phyloP scores from a whole-genome alignment of 2,797 vertebrate genomes.

The Heliangelus exortis region DNA sequence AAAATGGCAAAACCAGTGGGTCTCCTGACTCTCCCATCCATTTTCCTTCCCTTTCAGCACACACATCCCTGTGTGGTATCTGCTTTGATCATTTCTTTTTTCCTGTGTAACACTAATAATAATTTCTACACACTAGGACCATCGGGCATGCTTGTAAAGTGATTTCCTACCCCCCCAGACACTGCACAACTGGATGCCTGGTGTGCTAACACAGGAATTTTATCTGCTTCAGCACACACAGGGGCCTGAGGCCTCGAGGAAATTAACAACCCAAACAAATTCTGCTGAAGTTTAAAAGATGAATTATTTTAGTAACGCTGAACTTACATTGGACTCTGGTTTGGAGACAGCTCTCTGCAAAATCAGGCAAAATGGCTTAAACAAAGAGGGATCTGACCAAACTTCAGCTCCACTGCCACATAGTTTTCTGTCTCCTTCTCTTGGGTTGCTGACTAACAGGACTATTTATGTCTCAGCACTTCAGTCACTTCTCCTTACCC shows the following conservation, averaged over 20 bases:
- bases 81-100: neutral
- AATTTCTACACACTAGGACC: neutral
- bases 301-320: neutral
- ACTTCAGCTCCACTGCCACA: neutral
- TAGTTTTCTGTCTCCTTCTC: neutral
- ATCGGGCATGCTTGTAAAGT: slow-evolving; percentile 21
- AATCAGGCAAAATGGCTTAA: neutral
- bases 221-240: slow-evolving; percentile 6
- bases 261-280: slow-evolving; percentile 53
- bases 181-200: neutral
- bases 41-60: neutral
- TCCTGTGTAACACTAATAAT: neutral
- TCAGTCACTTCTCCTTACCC: neutral
- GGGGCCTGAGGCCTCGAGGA: slow-evolving; percentile 2
- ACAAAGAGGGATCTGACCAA: neutral
- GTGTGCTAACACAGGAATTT: slow-evolving; percentile 20
- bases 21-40: neutral
- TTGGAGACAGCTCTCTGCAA: neutral
- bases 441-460: neutral
- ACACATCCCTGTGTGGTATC: neutral
- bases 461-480: neutral
- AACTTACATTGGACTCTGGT: neutral
- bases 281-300: slow-evolving; percentile 10
- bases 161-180: slow-evolving; percentile 10
- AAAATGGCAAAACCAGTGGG: neutral